These are phyloP conservation scores for Eupithecia exiguata DNA, from an alignment of 2,888 invertebrate species.

Conservation along the genomic window DNA sequence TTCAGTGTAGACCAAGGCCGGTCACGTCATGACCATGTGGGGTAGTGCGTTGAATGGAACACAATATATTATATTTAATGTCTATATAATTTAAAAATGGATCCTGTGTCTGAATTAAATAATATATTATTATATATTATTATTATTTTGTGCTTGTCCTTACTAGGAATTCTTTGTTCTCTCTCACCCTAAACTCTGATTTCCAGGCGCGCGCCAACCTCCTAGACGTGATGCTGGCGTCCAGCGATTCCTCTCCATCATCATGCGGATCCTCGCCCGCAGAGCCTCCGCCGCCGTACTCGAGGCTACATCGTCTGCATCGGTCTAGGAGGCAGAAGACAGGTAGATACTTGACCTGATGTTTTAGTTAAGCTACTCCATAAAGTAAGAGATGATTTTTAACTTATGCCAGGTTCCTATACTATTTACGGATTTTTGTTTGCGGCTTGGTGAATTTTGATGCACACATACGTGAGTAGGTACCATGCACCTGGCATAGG, in stretches of 20 bases:
- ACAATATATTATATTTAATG: too few relatives aligned
- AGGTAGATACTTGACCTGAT: conserved; percentile 75
- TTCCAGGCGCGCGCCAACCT: conserved; percentile 89
- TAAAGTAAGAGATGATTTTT: not conserved
- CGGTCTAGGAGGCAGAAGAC: conserved; percentile 90
- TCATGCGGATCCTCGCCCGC: conserved; percentile 86
- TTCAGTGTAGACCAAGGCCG: too few relatives aligned
- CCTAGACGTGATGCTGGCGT: conserved; percentile 90
- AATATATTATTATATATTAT: too few relatives aligned
- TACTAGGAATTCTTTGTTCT: too few relatives aligned
- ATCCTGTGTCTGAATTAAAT: too few relatives aligned
- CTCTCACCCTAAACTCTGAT: not conserved
- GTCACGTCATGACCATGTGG: too few relatives aligned
- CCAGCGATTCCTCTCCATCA: conserved; percentile 88
- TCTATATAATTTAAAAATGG: too few relatives aligned
- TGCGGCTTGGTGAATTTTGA: not conserved
- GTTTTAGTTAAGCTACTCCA: not conserved
- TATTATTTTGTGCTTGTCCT: too few relatives aligned
- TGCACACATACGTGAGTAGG: not conserved
- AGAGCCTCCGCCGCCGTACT: conserved; percentile 83
- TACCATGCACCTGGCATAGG: not conserved
- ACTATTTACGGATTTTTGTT: not conserved
- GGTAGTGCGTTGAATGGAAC: too few relatives aligned
- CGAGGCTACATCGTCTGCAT: conserved; percentile 87
- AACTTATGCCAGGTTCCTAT: not conserved